Evolutionary conservation across 2,888 invertebrate species (phyloP), one percentile per base, ranked within the genome.

Genomic region (Phaedon cochleariae): DNA sequence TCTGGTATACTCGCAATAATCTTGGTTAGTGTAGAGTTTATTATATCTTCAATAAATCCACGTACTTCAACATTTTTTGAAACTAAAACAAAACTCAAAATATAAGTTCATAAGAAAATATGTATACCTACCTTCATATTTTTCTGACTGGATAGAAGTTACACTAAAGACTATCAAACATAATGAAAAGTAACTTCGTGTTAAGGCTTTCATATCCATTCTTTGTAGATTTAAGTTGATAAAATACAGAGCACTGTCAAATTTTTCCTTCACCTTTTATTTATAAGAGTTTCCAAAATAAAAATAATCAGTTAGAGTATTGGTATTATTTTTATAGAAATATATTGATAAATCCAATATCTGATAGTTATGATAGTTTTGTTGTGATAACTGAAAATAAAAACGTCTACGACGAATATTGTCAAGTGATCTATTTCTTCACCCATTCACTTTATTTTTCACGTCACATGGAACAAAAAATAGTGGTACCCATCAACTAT

Each of bases 1-100:
- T 65, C 65, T 15, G 65, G 26, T 21, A 65, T 41, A 57, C 59
- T 57, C 1, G 12, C 0, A 49, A 65, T 6, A 15, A 60, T 52
- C 10, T 51, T 46, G 15, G 60, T 51, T 3, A 60, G 10, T 9
- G 59, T 41, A 37, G 41, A 21, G 15, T 64, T 59, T 21, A 68
- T 59, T 2, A 26, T 26, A 15, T 65, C 41, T 10, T 45, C 46
- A 20, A 65, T 31, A 41, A 57, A n/a, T 15, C 57, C 57, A 31
- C 60, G 45, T 4, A 54, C n/a, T 6, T 49, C 31, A n/a, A 54
- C 31, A 17, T 31, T 22, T n/a, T 31, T 18, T 26, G 6, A 5
- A 41, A 21, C 6, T 49, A 20, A 20, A 62, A 7, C 26, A 62
- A 58, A 31, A 62, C 20, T 21, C n/a, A 55, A 37, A 45, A 10